Conservation (phyloP, 2,113 vertebrate genomes). For the Callipepla squamata region DNA sequence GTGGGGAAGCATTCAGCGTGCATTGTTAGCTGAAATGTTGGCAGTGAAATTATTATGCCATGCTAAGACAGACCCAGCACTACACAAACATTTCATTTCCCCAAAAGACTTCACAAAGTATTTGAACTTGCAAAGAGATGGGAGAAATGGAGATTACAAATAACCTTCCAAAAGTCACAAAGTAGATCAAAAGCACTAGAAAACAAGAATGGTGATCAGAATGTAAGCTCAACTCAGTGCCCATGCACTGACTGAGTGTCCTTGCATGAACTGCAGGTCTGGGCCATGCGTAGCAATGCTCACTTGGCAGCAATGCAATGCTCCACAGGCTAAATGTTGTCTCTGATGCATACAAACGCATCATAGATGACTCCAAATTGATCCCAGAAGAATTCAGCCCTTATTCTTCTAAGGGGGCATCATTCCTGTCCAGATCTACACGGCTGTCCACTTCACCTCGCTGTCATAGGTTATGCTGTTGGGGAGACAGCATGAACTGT, state of each 20-base stretch:
- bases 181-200: background rate
- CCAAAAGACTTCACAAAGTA: background rate
- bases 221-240: background rate
- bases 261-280: background rate
- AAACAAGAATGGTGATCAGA: background rate
- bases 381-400: background rate
- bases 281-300: rapidly evolving
- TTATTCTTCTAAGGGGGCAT: background rate
- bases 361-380: background rate
- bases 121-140: background rate
- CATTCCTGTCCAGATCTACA: background rate
- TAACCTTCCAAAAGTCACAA: background rate
- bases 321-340: background rate
- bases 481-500: background rate
- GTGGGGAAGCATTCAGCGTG: background rate
- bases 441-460: background rate
- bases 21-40: background rate
- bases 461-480: background rate
- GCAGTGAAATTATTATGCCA: constrained; percentile 4
- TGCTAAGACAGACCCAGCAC: background rate
- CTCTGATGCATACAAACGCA: background rate
- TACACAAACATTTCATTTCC: constrained; percentile 14
- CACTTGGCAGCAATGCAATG: background rate
- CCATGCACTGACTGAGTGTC: background rate
- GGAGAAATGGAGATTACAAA: background rate